Evolutionary conservation across 2,797 vertebrate species (phyloP).

Genomic region (Heteromormyrus szaboi): DNA sequence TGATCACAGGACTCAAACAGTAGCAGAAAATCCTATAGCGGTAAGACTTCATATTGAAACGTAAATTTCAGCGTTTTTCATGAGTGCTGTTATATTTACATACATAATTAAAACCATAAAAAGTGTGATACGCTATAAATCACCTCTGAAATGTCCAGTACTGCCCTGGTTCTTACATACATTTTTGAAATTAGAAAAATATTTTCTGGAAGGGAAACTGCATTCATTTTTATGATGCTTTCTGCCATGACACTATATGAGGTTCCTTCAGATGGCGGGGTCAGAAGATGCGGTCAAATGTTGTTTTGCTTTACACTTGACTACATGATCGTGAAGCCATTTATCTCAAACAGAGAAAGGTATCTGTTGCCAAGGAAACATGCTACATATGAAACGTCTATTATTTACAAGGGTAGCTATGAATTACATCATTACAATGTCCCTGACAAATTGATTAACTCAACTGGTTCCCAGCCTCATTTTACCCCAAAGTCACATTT

Average conservation of each 20-base stretch:
- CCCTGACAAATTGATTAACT: not conserved
- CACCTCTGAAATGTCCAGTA: not conserved
- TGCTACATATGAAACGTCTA: conserved; percentile 14
- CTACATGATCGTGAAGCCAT: not conserved
- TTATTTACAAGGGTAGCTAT: conserved; percentile 12
- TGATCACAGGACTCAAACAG: not conserved
- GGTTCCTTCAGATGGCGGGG: not conserved
- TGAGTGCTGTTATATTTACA: not conserved
- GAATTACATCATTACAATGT: not conserved
- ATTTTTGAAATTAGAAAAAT: conserved; percentile 23
- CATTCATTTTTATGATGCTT: not conserved
- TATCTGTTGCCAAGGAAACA: conserved; percentile 1
- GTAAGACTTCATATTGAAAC: not conserved
- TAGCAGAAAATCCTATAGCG: not conserved
- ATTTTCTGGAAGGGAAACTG: not conserved
- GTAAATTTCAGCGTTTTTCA: not conserved
- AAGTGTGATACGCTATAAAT: conserved; percentile 12
- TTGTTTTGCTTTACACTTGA: not conserved
- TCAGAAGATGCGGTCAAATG: not conserved
- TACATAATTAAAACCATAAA: conserved; percentile 8
- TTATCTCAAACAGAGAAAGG: conserved; percentile 12
- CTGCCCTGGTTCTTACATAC: conserved; percentile 7
- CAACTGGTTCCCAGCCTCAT: not conserved
- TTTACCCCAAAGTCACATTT: not conserved
- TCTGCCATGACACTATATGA: not conserved